Evolutionary conservation across 2,797 vertebrate species (phyloP).

Genomic region (Pelobates cultripes): DNA sequence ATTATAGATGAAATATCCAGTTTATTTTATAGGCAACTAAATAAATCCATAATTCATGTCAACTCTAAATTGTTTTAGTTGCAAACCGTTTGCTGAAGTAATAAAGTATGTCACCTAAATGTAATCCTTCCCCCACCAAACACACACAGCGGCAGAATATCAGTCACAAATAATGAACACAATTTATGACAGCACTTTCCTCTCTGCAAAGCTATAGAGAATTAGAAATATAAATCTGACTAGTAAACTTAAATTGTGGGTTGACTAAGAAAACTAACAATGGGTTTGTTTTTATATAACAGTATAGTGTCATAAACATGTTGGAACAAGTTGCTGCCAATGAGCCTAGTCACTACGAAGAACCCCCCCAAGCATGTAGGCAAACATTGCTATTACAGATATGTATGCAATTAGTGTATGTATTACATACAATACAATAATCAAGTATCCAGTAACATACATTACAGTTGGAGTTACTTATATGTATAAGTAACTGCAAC

Average conservation of each 20-base stretch:
- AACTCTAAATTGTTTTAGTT: not conserved
- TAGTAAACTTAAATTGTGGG: not conserved
- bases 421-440: too few species aligned
- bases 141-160: not conserved
- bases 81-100: constrained; percentile 3
- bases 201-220: not conserved
- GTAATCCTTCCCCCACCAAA: not conserved
- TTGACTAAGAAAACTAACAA: not conserved
- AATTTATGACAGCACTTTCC: not conserved
- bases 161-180: constrained; percentile 10
- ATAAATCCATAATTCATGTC: not conserved
- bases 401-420: too few species aligned
- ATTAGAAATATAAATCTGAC: constrained; percentile 6
- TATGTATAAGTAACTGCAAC: too few species aligned
- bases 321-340: too few species aligned
- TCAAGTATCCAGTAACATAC: too few species aligned
- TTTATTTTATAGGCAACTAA: too few species aligned
- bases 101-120: constrained; percentile 8
- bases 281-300: not conserved
- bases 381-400: too few species aligned
- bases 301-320: too few species aligned
- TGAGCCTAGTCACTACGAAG: too few species aligned
- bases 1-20: too few species aligned
- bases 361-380: too few species aligned
- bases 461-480: too few species aligned